Evolutionary conservation across 2,113 vertebrate species (phyloP).

Genomic region (Cranoglanis bouderius): DNA sequence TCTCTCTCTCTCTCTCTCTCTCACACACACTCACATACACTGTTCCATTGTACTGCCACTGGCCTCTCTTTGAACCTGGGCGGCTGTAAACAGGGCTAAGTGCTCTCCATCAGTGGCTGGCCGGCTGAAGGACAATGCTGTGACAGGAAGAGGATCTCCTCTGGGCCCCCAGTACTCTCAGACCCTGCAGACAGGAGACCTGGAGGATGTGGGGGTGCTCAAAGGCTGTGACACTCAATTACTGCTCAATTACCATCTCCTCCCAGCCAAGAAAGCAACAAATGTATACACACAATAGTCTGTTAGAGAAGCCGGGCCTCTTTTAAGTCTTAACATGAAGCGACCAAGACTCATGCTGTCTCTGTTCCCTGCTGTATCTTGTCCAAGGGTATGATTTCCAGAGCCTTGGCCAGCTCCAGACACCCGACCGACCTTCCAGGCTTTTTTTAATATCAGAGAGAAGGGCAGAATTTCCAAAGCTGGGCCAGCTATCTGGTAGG

Average conservation of each 20-base stretch:
- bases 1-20: background rate
- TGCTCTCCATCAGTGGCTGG: constrained; percentile 65
- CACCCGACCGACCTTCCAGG: constrained; percentile 60
- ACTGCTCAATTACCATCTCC: constrained; percentile 59
- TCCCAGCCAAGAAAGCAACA: constrained; percentile 51
- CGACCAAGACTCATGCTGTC: background rate
- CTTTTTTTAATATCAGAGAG: constrained; percentile 65
- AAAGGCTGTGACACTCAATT: constrained; percentile 56
- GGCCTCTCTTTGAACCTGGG: constrained; percentile 71
- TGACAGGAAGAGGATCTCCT: constrained; percentile 65
- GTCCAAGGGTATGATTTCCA: constrained; percentile 31
- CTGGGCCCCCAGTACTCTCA: constrained; percentile 49
- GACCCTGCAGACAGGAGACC: constrained; percentile 42
- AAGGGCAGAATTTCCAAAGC: constrained; percentile 68
- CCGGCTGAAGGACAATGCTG: constrained; percentile 65
- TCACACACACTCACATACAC: constrained; percentile 11
- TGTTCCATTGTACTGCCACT: constrained; percentile 64
- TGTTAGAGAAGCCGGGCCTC: constrained; percentile 30
- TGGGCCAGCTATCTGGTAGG: constrained; percentile 60
- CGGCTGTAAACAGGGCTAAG: constrained; percentile 70
- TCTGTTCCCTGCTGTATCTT: constrained; percentile 8
- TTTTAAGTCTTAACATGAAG: constrained; percentile 17
- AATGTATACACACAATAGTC: constrained; percentile 48
- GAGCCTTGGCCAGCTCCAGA: constrained; percentile 58
- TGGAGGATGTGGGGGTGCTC: constrained; percentile 23